These are phyloP conservation scores for Acrossocheilus wenchowensis DNA, from an alignment of 2,797 vertebrate species.

Conservation along the genomic window DNA sequence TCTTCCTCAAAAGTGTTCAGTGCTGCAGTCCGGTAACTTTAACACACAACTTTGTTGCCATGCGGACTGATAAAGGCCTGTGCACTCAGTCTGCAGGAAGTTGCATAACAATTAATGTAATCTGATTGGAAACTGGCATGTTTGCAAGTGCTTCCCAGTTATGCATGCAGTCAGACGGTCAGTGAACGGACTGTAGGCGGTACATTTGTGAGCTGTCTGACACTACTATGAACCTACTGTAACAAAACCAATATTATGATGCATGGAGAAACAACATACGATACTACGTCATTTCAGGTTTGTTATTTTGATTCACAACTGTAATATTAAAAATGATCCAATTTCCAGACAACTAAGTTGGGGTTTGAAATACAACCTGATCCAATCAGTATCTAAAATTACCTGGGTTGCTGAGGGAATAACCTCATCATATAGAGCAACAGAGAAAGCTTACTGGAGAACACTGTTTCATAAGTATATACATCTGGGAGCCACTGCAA, in stretches of 20 bases:
- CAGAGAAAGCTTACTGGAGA: slow-evolving; percentile 14
- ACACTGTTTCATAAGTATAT: background rate
- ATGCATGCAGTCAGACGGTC: background rate
- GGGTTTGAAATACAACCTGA: background rate
- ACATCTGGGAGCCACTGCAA: background rate
- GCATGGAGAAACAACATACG: background rate
- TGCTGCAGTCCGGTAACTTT: background rate
- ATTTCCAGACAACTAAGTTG: slow-evolving; percentile 9
- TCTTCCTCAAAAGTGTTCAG: background rate
- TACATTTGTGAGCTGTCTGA: background rate
- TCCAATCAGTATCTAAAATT: slow-evolving; percentile 20
- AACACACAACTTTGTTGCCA: background rate
- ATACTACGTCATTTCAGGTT: background rate
- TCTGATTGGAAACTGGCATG: slow-evolving; percentile 17
- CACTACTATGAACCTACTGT: background rate
- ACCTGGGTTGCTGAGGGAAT: slow-evolving; percentile 2
- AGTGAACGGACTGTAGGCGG: background rate
- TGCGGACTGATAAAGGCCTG: background rate
- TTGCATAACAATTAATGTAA: slow-evolving; percentile 20
- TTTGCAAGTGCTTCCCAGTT: background rate
- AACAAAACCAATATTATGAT: background rate
- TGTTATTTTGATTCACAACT: slow-evolving; percentile 7
- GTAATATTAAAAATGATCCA: background rate
- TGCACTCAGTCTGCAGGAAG: background rate
- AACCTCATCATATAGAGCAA: slow-evolving; percentile 18